Evolutionary conservation across 2,797 vertebrate species (phyloP).

Genomic region (Cuculus canorus): DNA sequence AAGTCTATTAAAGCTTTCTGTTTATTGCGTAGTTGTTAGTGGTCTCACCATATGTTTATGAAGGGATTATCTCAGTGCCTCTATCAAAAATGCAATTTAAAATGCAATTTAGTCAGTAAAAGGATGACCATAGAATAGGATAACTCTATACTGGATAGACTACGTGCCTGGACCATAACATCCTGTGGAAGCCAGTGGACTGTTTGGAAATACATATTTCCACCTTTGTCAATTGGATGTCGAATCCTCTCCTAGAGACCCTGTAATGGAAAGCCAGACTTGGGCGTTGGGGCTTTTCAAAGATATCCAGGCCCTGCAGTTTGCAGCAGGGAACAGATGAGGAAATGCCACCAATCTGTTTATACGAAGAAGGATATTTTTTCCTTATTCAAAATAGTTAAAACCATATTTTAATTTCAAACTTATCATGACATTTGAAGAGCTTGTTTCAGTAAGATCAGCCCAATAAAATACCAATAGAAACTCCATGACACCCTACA

Average conservation of each 20-base stretch:
- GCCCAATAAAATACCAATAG: not conserved
- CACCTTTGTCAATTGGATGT: not conserved
- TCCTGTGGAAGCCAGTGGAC: not conserved
- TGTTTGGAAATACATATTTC: not conserved
- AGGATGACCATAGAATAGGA: not conserved
- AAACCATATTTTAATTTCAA: not conserved
- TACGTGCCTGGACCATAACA: not conserved
- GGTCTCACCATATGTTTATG: not conserved
- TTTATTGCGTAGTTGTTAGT: not conserved
- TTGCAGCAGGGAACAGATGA: not conserved
- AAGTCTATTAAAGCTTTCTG: not conserved
- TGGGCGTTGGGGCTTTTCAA: not conserved
- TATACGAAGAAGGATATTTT: not conserved
- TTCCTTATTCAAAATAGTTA: not conserved
- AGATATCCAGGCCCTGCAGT: not conserved
- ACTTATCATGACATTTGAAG: fast-evolving
- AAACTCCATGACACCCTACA: not conserved
- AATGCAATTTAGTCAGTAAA: not conserved
- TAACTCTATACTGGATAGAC: fast-evolving
- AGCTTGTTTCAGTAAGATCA: not conserved
- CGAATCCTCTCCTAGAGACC: not conserved
- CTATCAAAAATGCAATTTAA: not conserved
- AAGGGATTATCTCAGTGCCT: not conserved
- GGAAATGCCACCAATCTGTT: not conserved
- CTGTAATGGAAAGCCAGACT: not conserved